phyloP scores from a whole-genome alignment of 2,113 vertebrate genomes.

The Aegotheles bennettii region DNA sequence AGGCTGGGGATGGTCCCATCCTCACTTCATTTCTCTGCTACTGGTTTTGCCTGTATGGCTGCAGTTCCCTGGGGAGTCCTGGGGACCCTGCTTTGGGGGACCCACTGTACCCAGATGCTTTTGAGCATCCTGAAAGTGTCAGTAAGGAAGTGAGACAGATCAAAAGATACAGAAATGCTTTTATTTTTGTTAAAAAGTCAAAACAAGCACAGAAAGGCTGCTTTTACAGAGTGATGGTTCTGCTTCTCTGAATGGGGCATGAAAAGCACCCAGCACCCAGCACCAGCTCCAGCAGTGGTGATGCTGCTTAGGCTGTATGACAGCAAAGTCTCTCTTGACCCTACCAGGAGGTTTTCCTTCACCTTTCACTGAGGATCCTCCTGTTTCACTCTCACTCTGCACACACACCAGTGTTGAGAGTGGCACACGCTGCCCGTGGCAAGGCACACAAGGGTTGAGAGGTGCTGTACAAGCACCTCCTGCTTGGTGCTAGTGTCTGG shows the following conservation, averaged over 20 bases:
- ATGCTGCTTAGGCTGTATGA: not conserved
- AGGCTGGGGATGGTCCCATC: not conserved
- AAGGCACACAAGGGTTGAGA: not conserved
- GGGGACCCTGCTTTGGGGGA: not conserved
- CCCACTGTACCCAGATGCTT: not conserved
- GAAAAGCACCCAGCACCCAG: not conserved
- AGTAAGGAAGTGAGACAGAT: not conserved
- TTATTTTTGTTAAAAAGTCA: conserved; percentile 24
- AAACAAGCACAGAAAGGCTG: not conserved
- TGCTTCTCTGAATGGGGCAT: not conserved
- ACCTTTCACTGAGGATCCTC: not conserved
- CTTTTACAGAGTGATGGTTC: not conserved
- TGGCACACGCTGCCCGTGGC: not conserved
- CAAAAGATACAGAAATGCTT: not conserved
- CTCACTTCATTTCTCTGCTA: not conserved
- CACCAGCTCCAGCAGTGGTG: not conserved
- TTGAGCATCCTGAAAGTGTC: not conserved
- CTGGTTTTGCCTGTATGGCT: not conserved
- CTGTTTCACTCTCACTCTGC: not conserved
- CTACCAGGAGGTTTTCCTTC: not conserved
- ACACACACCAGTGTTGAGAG: accelerated
- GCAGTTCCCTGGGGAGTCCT: not conserved
- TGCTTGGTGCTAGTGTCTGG: accelerated
- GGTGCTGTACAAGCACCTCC: not conserved
- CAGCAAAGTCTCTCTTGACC: not conserved